Base-by-base conservation (phyloP, 2,888 invertebrate genomes). In the Tillus elongatus region DNA sequence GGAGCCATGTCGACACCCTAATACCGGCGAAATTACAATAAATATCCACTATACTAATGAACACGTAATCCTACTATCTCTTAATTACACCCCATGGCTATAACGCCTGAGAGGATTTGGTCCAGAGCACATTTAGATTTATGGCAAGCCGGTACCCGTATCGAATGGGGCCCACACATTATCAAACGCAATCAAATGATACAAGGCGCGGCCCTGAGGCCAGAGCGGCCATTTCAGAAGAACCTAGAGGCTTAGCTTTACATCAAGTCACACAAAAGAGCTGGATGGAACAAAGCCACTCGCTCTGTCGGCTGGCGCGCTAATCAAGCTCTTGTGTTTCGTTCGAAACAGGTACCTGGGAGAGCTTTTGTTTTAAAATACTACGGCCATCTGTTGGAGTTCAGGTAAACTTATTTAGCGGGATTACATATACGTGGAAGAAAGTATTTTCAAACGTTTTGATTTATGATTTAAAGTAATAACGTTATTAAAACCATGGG, bases 11-110 rank as follows among this genome's bases (percentile, higher is more conserved):
- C 58, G 51, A 46, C 58, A 52, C 55, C 55, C 50, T 48, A 56
- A 54, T 50, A 49, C 51, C 41, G 47, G 36, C 42, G 51, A 56
- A 56, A 54, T 49, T 46, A 46, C 46, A 48, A 56, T 58, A 57
- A 57, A 54, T 54, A 53, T 54, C 52, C 52, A 53, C 53, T 52
- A 50, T 51, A 54, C 52, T 58, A 57, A 58, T 58, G 54, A 55
- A 54, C 53, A 53, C 54, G 51, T 58, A 58, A 58, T 58, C 55
- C 54, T 45, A 52, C 56, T 56, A 55, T 58, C 58, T 57, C 52
- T 56, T 57, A 58, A 58, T 57, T 57, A 55, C 55, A 48, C 49
- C 50, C 48, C 49, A 51, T 47, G 48, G 47, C 49, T 45, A 47
- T 42, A 30, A 45, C 37, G 19, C 34, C 30, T 37, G 35, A 16